Base-by-base conservation (phyloP, 2,797 vertebrate genomes). In the Psittacula derbiana region DNA sequence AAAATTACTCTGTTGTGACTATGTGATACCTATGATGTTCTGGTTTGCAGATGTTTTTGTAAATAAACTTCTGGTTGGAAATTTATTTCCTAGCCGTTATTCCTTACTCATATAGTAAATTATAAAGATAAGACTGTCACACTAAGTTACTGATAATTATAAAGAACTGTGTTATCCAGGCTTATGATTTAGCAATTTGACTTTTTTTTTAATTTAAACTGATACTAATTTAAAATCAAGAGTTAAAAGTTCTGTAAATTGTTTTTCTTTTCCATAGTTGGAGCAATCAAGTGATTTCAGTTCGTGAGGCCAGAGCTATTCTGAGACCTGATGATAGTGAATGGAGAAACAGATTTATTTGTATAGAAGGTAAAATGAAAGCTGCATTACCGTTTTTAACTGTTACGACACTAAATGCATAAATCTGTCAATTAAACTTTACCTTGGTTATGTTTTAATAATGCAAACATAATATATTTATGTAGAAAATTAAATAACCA, bases 281-380 rank as follows among this genome's bases (percentile, higher is more conserved):
- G 99, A 98, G 97, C 53, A 98, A 92, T 88, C 96, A 98, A 13
- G 98, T 99, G 94, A 99, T 99, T 97, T 99, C 99, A 76, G 97
- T 99, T 92, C 98, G 99, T 92, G 98, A 99, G 96, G 99, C 98
- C 96, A 98, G 95, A 98, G 97, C 98, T 95, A 64, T 99, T 65
- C 98, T 98, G 44, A 99, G 98, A 96, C 97, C 96, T 92, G 98
- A 98, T 88, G 98, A 95, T 80, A 86, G 43, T 92, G 98, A 98
- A 87, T 99, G 99, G 99, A 99, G 97, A 98, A 98, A 98, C 98
- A 99, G 99, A 96, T 99, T 97, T 95, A 99, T 99, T 95, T 99
- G 99, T 97, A 98, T 99, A 75, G 99, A 99, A 98, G 99, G 99
- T 99, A 98, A 96, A 87, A 91, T 74, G 17, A 55, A 90, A 80